phyloP scores from a whole-genome alignment of 2,797 vertebrate species.

The Lophotriccus pileatus region DNA sequence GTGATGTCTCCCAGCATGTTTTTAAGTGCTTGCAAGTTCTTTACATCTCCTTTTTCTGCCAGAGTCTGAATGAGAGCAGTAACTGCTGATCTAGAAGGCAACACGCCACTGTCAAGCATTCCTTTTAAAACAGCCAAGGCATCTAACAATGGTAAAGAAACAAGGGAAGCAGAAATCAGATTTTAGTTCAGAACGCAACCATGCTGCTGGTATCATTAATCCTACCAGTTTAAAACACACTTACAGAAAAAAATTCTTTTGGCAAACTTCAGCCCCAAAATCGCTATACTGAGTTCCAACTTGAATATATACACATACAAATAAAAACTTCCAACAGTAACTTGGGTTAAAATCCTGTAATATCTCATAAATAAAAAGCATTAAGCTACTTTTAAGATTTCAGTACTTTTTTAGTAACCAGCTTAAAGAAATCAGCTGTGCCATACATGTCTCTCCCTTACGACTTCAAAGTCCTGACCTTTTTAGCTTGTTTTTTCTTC shows the following conservation, averaged over 20 bases:
- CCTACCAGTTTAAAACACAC: neutral
- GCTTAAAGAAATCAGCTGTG: neutral
- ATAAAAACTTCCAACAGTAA: neutral
- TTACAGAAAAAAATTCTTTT: neutral
- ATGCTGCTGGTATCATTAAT: neutral
- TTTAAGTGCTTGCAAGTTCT: conserved; percentile 78
- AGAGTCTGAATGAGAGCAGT: conserved; percentile 77
- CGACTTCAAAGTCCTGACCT: neutral
- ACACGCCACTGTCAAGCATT: conserved; percentile 67
- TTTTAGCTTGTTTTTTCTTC: neutral
- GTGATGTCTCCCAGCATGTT: conserved; percentile 57
- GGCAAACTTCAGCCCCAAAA: neutral
- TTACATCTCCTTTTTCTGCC: conserved; percentile 75
- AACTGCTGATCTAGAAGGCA: conserved; percentile 73
- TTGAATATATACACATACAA: neutral
- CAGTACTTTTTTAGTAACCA: neutral
- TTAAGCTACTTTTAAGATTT: neutral
- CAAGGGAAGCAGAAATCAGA: neutral
- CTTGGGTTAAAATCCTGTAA: neutral
- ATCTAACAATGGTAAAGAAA: conserved; percentile 70
- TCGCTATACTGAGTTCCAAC: neutral
- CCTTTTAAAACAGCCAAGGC: conserved; percentile 76
- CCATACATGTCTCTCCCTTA: neutral
- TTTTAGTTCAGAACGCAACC: neutral
- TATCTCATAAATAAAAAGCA: neutral